Evolutionary conservation across 2,113 vertebrate species (phyloP).

Genomic region (Anguilla rostrata): DNA sequence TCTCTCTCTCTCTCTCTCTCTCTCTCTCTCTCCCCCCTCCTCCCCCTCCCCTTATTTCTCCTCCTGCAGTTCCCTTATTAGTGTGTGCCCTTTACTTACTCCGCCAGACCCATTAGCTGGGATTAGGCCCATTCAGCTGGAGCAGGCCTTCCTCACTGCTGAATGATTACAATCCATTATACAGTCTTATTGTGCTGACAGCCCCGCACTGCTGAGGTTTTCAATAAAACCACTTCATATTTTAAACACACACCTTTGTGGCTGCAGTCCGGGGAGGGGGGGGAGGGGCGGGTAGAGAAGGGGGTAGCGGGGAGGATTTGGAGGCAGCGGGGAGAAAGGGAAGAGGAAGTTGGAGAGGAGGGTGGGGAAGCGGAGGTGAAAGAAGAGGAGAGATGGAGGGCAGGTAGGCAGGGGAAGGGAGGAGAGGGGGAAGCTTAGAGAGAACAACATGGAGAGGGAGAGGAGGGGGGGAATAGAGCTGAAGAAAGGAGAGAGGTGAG

Average conservation of each 20-base stretch:
- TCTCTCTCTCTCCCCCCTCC: background rate
- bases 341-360: constrained; percentile 24
- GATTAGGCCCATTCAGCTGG: constrained; percentile 82
- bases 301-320: constrained; percentile 28
- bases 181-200: constrained; percentile 80
- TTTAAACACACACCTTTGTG: constrained; percentile 63
- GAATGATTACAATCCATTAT: constrained; percentile 85
- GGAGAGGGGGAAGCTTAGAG: constrained; percentile 31
- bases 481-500: background rate
- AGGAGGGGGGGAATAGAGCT: constrained; percentile 32
- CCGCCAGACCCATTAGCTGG: constrained; percentile 83
- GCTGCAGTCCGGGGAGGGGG: constrained; percentile 33
- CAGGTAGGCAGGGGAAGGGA: constrained; percentile 7
- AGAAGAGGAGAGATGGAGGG: background rate
- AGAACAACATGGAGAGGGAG: constrained; percentile 9
- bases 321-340: constrained; percentile 17
- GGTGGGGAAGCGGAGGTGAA: constrained; percentile 17
- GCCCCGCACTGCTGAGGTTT: constrained; percentile 71
- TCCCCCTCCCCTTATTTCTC: background rate
- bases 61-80: constrained; percentile 73
- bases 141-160: constrained; percentile 69
- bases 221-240: constrained; percentile 66
- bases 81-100: constrained; percentile 76
- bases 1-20: background rate
- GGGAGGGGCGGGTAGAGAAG: background rate